Base-by-base conservation (phyloP, 2,113 vertebrate species). In the Dipodomys stephensi region DNA sequence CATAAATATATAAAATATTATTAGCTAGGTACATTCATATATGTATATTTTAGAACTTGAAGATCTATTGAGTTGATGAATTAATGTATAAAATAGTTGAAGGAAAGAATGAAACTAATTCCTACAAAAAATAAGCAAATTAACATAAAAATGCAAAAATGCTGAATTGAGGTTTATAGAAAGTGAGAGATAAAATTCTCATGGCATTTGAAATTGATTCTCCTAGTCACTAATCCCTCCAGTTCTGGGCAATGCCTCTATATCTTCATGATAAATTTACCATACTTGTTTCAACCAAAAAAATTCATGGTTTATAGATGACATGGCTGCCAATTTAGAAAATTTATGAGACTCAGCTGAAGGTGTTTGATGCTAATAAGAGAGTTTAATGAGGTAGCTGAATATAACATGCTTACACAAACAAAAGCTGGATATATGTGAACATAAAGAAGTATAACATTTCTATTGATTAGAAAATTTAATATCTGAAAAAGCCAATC, bases 231-330 rank as follows among this genome's bases (percentile, higher is more conserved):
- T 62, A 71, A 92, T 79, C 46, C 27, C 13, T 44, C 68, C 19
- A 23, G 8, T 78, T 92, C 90, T 88, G 46, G 87, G 81, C 95
- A 60, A 11, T 91, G 4, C 73, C 30, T 95, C 30, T 64, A 4
- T 92, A 90, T 86, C 28, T 44, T 85, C 89, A 27, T 76, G 23
- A 85, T 93, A 91, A 90, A 82, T 91, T 91, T 77, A 35, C 28
- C 32, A 72, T 78, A 68, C 7, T 87, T 90, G 23, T 74, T 87
- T 81, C 79, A 88, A 67, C 32, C 15, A n/a, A 39, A 91, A 95
- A 68, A 57, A 35, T 57, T 57, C 25, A 72, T 93, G 64, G 93
- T 93, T 96, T 94, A 87, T 93, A 96, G 90, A 93, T 92, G 83
- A 90, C 7, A 25, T 73, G 8, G 71, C 28, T 89, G 44, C 53